Evolutionary conservation across 92 coral and sea anemone genomes (phyloP).

Genomic region (Siderastrea radians): DNA sequence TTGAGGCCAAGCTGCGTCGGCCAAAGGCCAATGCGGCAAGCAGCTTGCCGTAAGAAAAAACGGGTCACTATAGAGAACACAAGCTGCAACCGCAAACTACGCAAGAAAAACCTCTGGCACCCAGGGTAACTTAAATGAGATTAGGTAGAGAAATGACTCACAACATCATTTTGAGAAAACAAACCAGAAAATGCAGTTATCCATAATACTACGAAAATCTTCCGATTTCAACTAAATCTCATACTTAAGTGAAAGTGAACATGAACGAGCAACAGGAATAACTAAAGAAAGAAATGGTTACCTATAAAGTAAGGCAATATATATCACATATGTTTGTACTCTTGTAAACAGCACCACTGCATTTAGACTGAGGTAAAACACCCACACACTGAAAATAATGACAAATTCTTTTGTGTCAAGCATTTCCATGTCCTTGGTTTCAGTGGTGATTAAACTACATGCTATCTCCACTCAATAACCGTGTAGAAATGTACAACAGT

Average conservation of each 20-base stretch:
- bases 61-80: neutral
- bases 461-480: constrained; percentile 5
- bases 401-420: neutral
- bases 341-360: neutral
- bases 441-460: neutral
- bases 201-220: neutral
- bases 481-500: constrained; percentile 48
- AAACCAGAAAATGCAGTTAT: neutral
- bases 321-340: constrained; percentile 18
- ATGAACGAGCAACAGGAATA: neutral
- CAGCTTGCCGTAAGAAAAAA: no score
- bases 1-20: no score
- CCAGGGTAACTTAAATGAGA: neutral
- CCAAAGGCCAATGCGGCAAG: no score
- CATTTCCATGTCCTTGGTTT: neutral
- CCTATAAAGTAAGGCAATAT: neutral
- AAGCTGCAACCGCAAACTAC: no score
- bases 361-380: neutral
- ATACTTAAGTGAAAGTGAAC: constrained; percentile 2
- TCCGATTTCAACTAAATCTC: neutral
- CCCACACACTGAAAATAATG: neutral
- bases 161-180: neutral
- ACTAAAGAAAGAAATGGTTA: neutral
- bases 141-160: neutral
- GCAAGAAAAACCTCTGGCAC: no score